Conservation (phyloP, 2,888 invertebrate species). For the Clepsis dumicolana region DNA sequence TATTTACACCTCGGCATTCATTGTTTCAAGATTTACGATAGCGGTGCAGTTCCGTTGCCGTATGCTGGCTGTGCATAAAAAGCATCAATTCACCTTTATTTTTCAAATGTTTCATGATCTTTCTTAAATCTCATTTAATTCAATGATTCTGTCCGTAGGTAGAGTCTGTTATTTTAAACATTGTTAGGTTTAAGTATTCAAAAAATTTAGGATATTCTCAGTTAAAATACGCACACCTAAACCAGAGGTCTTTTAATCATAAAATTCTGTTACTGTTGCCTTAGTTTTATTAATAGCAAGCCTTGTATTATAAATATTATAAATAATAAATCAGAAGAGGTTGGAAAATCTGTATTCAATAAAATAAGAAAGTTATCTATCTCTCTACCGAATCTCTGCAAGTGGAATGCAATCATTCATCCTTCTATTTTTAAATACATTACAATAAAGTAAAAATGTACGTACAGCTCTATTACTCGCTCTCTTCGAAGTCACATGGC, state of each 20-base stretch:
- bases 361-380: neutral
- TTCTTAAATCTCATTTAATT: neutral
- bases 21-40: slow-evolving; percentile 48
- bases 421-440: slow-evolving; percentile 63
- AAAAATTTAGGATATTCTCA: too few relatives aligned
- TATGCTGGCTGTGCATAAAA: slow-evolving; percentile 24
- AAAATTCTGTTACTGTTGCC: too few relatives aligned
- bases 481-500: slow-evolving; percentile 79
- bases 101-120: neutral
- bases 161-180: too few relatives aligned
- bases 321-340: too few relatives aligned
- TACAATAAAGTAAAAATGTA: slow-evolving; percentile 70
- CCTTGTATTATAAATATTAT: too few relatives aligned
- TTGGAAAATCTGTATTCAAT: too few relatives aligned
- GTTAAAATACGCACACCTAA: too few relatives aligned
- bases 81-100: neutral
- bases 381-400: slow-evolving; percentile 45
- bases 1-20: slow-evolving; percentile 59
- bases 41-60: slow-evolving; percentile 24
- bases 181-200: too few relatives aligned
- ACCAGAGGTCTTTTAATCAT: too few relatives aligned
- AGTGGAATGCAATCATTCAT: slow-evolving; percentile 50
- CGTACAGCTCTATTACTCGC: slow-evolving; percentile 75
- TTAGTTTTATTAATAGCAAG: too few relatives aligned
- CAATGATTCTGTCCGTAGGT: too few relatives aligned